phyloP scores from a whole-genome alignment of 2,888 invertebrate genomes.

The Eustalomyia histrio region DNA sequence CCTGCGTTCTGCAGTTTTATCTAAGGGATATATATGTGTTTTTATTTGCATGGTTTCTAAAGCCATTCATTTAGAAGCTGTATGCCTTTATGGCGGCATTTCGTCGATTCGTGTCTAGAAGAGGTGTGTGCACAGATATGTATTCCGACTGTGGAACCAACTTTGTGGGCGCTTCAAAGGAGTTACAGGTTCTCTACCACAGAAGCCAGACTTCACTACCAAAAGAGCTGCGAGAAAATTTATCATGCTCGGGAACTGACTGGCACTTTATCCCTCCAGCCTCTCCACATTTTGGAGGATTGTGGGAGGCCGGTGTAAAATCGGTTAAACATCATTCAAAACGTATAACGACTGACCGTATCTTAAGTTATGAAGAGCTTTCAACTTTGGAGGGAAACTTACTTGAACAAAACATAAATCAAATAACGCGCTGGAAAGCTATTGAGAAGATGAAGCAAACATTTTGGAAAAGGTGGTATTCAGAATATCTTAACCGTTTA shows the following conservation, averaged over 20 bases:
- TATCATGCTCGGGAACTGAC: too few species aligned
- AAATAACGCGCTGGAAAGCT: conserved; percentile 42
- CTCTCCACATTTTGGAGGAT: too few species aligned
- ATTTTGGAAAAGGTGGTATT: too few species aligned
- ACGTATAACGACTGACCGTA: conserved; percentile 25
- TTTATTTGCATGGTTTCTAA: conserved; percentile 66
- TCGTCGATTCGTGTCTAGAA: too few species aligned
- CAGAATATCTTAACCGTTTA: conserved; percentile 50
- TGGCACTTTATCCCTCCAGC: too few species aligned
- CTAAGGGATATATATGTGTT: conserved; percentile 60
- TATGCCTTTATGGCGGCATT: too few species aligned
- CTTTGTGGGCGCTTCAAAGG: conserved; percentile 56
- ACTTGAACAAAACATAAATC: conserved; percentile 27
- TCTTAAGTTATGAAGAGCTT: conserved; percentile 49
- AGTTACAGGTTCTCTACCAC: conserved; percentile 25
- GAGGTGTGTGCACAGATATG: too few species aligned
- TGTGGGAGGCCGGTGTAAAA: too few species aligned
- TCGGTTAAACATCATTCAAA: conserved; percentile 54
- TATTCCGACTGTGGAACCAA: conserved; percentile 65
- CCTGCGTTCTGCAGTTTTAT: too few species aligned
- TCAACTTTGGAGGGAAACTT: conserved; percentile 47
- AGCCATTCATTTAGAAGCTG: too few species aligned
- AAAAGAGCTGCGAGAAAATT: too few species aligned
- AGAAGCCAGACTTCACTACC: conserved; percentile 30
- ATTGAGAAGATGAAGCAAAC: too few species aligned